Evolutionary conservation across 2,888 invertebrate genomes (phyloP).

Genomic region (Digitonthophagus gazella): DNA sequence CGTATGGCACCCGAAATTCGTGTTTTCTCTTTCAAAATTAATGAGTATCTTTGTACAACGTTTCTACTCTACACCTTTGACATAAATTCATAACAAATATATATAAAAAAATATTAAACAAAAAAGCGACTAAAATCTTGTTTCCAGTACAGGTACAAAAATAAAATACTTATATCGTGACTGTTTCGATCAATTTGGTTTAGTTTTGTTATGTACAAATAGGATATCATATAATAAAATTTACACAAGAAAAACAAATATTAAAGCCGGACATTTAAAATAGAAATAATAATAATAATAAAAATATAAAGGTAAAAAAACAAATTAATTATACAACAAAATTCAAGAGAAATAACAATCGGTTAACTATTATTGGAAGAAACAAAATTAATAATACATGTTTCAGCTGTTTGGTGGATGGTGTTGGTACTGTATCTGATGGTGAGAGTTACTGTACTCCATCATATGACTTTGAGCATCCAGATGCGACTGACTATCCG

Average conservation of each 20-base stretch:
- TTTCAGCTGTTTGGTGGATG: conserved; percentile 39
- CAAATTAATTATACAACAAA: not conserved
- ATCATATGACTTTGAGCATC: conserved; percentile 44
- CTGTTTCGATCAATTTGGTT: not conserved
- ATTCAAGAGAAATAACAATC: conserved; percentile 7
- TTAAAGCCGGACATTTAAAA: not conserved
- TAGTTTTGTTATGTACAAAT: not conserved
- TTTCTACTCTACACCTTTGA: not conserved
- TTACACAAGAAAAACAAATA: not conserved
- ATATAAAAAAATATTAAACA: conserved; percentile 5
- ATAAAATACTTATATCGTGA: not conserved
- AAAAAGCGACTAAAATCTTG: conserved; percentile 8
- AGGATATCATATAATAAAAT: not conserved
- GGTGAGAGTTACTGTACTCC: conserved; percentile 46
- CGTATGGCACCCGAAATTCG: conserved; percentile 11
- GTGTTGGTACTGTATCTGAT: conserved; percentile 49
- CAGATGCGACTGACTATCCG: conserved; percentile 47
- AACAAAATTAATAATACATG: conserved; percentile 32
- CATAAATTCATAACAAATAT: not conserved
- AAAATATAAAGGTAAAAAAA: not conserved
- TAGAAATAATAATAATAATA: not conserved
- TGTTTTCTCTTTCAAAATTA: not conserved
- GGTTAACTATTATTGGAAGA: conserved; percentile 26
- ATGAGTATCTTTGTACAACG: not conserved
- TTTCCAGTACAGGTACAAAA: not conserved